Evolutionary conservation across 2,797 vertebrate species (phyloP).

Genomic region (Merluccius polli): DNA sequence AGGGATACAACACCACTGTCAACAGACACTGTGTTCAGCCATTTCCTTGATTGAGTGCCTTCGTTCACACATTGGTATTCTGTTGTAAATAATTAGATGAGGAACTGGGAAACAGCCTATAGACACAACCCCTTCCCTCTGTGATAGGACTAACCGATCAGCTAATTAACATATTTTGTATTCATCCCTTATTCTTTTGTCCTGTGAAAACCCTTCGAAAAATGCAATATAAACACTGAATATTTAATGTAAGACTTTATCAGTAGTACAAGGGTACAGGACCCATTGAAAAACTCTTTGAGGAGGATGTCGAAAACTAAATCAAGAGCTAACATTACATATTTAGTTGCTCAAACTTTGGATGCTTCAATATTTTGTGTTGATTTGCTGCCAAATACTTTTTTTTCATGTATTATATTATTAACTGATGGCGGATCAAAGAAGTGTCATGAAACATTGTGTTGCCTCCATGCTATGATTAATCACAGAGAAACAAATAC

Average conservation of each 20-base stretch:
- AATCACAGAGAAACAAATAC: background rate
- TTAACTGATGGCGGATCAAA: background rate
- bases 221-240: too few relatives aligned
- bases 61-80: background rate
- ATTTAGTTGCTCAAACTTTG: background rate
- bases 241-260: background rate
- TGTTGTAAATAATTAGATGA: background rate
- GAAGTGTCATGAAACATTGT: background rate
- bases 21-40: background rate
- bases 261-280: background rate
- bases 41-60: background rate
- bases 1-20: background rate
- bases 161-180: background rate
- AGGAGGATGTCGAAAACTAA: background rate
- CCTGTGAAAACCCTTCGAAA: background rate
- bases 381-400: background rate
- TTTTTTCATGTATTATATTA: too few relatives aligned
- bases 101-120: background rate
- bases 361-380: background rate
- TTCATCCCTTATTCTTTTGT: background rate
- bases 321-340: background rate
- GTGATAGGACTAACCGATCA: background rate
- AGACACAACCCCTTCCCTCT: background rate
- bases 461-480: background rate
- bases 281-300: background rate